Conservation (phyloP, 2,797 vertebrate genomes). For the Rhinogobio ventralis region DNA sequence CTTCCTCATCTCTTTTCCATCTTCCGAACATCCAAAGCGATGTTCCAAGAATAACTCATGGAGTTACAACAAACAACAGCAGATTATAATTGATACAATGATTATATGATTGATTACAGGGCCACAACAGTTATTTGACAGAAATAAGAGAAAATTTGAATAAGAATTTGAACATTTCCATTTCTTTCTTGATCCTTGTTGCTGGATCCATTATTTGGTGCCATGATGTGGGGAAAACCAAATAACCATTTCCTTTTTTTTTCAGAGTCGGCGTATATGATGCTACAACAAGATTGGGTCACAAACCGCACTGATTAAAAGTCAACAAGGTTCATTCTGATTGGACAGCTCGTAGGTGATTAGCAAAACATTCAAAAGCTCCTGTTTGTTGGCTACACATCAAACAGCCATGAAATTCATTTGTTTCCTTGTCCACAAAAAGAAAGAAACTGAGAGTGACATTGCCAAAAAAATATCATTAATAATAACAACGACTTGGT, state of each 20-base stretch:
- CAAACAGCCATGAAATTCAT: conserved; percentile 72
- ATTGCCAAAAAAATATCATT: conserved; percentile 57
- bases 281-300: conserved; percentile 61
- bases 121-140: neutral
- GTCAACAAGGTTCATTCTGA: conserved; percentile 73
- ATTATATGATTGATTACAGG: conserved; percentile 5
- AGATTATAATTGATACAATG: neutral
- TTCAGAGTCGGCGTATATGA: conserved; percentile 25
- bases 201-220: conserved; percentile 17
- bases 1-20: conserved; percentile 13
- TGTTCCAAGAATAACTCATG: conserved; percentile 23
- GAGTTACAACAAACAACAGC: neutral
- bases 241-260: conserved; percentile 57
- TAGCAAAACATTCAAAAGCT: conserved; percentile 61
- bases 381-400: conserved; percentile 59
- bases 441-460: conserved; percentile 59
- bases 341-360: conserved; percentile 49
- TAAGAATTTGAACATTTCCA: neutral
- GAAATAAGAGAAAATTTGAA: neutral
- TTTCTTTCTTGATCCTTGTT: neutral
- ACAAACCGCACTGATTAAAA: conserved; percentile 72
- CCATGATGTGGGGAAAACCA: conserved; percentile 70
- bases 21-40: neutral
- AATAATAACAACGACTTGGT: conserved; percentile 54
- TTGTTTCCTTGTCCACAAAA: conserved; percentile 65